Evolutionary conservation across 1,140 invertebrate species (phyloP).

Genomic region (Campoletis sonorensis): DNA sequence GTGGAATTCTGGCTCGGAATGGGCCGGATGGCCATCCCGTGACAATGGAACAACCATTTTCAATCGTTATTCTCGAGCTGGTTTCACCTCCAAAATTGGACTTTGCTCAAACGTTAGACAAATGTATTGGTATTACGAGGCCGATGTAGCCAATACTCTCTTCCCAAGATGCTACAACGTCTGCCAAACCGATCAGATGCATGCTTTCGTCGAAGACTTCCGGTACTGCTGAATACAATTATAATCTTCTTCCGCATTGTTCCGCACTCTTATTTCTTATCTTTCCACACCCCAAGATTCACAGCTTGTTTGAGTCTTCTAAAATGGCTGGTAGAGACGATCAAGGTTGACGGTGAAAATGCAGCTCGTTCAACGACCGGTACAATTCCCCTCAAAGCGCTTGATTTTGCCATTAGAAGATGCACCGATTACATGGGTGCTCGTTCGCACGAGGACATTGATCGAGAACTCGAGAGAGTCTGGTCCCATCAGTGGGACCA

Average conservation of each 20-base stretch:
- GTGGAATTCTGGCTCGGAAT: constrained; percentile 91
- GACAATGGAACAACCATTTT: constrained; percentile 82
- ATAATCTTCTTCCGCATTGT: neutral
- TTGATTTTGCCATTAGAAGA: constrained; percentile 88
- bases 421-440: constrained; percentile 86
- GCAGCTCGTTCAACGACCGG: constrained; percentile 78
- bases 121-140: constrained; percentile 93
- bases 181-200: constrained; percentile 90
- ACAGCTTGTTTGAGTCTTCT: constrained; percentile 91
- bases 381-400: constrained; percentile 83
- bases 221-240: constrained; percentile 63
- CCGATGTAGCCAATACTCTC: constrained; percentile 85
- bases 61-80: constrained; percentile 87
- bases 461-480: constrained; percentile 83
- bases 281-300: constrained; percentile 75
- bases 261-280: neutral
- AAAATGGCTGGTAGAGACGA: constrained; percentile 83
- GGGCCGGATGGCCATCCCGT: constrained; percentile 82
- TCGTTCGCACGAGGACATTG: constrained; percentile 90
- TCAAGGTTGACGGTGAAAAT: constrained; percentile 78
- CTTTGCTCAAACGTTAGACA: constrained; percentile 89
- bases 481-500: constrained; percentile 92
- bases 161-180: constrained; percentile 94
- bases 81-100: constrained; percentile 93
- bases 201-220: constrained; percentile 93